phyloP scores from a whole-genome alignment of 2,888 invertebrate genomes.

The Argyresthia goedartella region DNA sequence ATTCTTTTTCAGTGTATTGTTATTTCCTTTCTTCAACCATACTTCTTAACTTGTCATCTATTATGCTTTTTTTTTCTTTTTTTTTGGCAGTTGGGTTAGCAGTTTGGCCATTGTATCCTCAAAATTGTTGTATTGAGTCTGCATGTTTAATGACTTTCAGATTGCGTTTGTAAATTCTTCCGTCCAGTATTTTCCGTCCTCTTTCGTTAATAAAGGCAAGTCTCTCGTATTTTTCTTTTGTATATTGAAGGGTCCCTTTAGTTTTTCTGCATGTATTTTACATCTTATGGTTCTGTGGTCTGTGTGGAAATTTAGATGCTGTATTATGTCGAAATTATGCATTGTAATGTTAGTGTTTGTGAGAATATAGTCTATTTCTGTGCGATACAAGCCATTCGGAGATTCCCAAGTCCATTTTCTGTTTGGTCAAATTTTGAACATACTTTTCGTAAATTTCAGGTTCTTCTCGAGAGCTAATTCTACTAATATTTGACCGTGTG shows the following conservation, averaged over 20 bases:
- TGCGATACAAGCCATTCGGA: conserved; percentile 11
- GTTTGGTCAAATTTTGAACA: conserved; percentile 10
- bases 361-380: conserved; percentile 14
- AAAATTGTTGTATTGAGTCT: no score
- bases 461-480: conserved; percentile 10
- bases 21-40: conserved; percentile 2
- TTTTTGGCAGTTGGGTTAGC: background rate
- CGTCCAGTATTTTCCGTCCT: conserved; percentile 1
- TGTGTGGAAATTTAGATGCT: conserved; percentile 6
- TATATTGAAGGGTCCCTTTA: background rate
- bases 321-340: conserved; percentile 6
- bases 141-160: background rate
- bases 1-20: conserved; percentile 1
- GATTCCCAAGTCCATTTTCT: no score
- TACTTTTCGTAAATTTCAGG: conserved; percentile 11
- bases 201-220: conserved; percentile 3
- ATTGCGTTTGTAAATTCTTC: background rate
- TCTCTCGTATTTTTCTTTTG: background rate
- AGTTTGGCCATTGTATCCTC: conserved; percentile 1
- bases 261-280: conserved; percentile 1
- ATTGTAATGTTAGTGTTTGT: conserved; percentile 10
- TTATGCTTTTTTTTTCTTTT: background rate
- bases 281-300: conserved; percentile 9
- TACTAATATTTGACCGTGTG: conserved; percentile 12
- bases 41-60: background rate